Evolutionary conservation across 2,113 vertebrate genomes (phyloP), one percentile per base, ranked within the genome.

Genomic region (Oreochromis tanganicae): DNA sequence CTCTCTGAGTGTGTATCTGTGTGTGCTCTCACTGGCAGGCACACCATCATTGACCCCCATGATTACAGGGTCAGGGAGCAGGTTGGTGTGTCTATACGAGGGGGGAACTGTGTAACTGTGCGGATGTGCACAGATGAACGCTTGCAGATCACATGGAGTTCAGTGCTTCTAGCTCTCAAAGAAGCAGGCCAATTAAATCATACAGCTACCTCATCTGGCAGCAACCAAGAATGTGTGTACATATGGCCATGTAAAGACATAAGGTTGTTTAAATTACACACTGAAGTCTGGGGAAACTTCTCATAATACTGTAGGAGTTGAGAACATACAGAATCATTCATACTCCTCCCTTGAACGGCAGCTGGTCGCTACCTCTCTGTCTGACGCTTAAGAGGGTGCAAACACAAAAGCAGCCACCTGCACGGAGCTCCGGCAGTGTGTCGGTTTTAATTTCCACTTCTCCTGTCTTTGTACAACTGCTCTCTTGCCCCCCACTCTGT

Each of bases 21-120:
- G 90, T 81, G 91, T 80, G 46, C 88, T 83, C 92, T 90, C 54
- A 50, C 88, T 88, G 71, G 86, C 89, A 93, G 93, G 90, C 95
- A 91, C 75, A 80, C 91, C 93, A 92, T 93, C 87, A 81, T 85
- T 94, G 95, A 96, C 94, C 95, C 93, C 85, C 89, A 88, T 95
- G 94, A 95, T 95, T 95, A 91, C 90, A 93, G 89, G 93, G 94
- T 93, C 91, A 93, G 89, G 83, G 84, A 87, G 92, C 92, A 92
- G 83, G 91, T 73, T 87, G 41, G 87, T 82, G 83, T 81, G 85
- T 50, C 48, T 48, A 32, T 78, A 66, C 43, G 24, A 68, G 75
- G 21, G 75, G 78, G 71, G 17, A 41, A 78, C 81, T 56, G 16
- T 80, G 82, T 71, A 80, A 66, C 38, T 46, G 59, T 85, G 54